These are phyloP conservation scores for Temnothorax longispinosus DNA, from an alignment of 1,140 invertebrate species.

Conservation along the genomic window DNA sequence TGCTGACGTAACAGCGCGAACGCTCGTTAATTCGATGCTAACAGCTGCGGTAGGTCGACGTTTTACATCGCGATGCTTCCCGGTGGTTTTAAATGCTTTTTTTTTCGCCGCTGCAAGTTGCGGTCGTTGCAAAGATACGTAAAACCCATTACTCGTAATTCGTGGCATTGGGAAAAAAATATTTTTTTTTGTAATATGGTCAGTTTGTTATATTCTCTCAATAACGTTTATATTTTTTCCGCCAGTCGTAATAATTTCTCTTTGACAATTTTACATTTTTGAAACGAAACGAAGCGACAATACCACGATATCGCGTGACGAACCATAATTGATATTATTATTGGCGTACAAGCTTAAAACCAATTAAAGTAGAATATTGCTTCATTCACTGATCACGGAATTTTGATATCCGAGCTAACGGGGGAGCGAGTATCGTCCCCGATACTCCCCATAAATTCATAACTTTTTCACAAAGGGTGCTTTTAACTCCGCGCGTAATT, in stretches of 20 bases:
- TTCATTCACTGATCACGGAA: conserved; percentile 41
- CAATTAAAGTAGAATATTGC: conserved; percentile 25
- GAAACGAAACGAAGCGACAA: not conserved
- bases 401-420: conserved; percentile 35
- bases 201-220: not conserved
- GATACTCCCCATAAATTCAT: conserved; percentile 56
- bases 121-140: not conserved
- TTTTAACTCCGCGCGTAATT: conserved; percentile 52
- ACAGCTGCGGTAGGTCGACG: conserved; percentile 16
- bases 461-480: conserved; percentile 62
- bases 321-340: conserved; percentile 19
- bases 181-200: not conserved
- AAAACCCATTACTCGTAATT: conserved; percentile 10
- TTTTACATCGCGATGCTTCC: not conserved
- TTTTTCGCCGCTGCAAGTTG: not conserved
- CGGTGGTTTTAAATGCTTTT: conserved; percentile 14
- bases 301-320: not conserved
- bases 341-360: conserved; percentile 7
- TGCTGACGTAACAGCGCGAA: conserved; percentile 47
- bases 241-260: not conserved
- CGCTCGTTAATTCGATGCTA: conserved; percentile 46
- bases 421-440: not conserved
- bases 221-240: not conserved
- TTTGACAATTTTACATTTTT: not conserved
- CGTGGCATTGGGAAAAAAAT: not conserved